A percentile compares a stretch with the other conserved stretches of the same genome.
These are phyloP conservation scores for Microcebus murinus DNA, from an alignment of 2,113 vertebrate genomes.

Conservation along the genomic window DNA sequence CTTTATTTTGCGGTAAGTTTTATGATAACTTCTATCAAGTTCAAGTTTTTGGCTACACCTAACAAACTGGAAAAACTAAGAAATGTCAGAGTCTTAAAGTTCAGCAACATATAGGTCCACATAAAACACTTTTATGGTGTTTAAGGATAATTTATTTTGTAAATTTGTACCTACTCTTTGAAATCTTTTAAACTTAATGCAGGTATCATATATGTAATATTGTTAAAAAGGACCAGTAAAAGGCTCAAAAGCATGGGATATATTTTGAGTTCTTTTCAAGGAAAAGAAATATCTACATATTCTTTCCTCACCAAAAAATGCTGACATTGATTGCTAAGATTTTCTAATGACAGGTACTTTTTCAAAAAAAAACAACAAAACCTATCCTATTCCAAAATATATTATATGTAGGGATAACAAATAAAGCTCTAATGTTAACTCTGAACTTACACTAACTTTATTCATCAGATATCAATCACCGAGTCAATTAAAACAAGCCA, in stretches of 20 bases:
- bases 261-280: conserved; percentile 48
- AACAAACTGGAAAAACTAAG: conserved; percentile 30
- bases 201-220: not conserved
- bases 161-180: not conserved
- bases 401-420: conserved; percentile 13
- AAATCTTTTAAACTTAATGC: not conserved
- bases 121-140: not conserved
- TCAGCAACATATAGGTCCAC: not conserved
- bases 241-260: not conserved
- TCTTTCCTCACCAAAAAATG: conserved; percentile 27
- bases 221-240: not conserved
- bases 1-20: conserved; percentile 28
- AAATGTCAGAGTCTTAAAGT: not conserved
- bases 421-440: conserved; percentile 36
- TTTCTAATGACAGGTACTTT: conserved; percentile 50
- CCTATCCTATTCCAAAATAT: conserved; percentile 1
- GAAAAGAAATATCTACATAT: conserved; percentile 12
- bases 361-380: conserved; percentile 52
- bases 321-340: not conserved
- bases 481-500: conserved; percentile 27
- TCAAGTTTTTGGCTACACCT: not conserved
- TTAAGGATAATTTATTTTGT: not conserved
- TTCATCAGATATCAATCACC: conserved; percentile 30
- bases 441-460: conserved; percentile 15
- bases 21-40: conserved; percentile 4